Percentiles rank a stretch among this genome's conserved stretches.
Evolutionary conservation across 2,888 invertebrate genomes (phyloP).

Genomic region (Dolomedes plantarius): DNA sequence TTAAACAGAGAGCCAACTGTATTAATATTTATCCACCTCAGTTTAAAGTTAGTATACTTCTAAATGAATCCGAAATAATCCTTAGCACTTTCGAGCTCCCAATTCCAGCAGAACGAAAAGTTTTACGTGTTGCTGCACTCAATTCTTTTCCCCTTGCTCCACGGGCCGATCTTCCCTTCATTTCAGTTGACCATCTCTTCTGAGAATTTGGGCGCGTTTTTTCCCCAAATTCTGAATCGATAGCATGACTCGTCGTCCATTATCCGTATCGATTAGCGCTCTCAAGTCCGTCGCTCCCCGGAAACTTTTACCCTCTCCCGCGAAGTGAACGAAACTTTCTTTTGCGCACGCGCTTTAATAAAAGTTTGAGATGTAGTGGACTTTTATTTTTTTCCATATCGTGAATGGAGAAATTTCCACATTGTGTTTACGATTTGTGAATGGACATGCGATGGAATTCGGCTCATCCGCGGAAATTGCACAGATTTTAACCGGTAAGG

Average conservation of each 20-base stretch:
- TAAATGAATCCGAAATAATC: too few relatives aligned
- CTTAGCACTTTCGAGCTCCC: too few relatives aligned
- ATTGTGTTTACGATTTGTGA: slow-evolving; percentile 37
- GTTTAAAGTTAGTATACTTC: too few relatives aligned
- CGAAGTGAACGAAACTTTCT: slow-evolving; percentile 66
- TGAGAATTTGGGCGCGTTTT: slow-evolving; percentile 33
- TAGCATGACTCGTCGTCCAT: slow-evolving; percentile 56
- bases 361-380: slow-evolving; percentile 5
- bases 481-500: neutral
- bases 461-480: neutral
- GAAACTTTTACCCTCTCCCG: slow-evolving; percentile 62
- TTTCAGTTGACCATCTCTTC: slow-evolving; percentile 20
- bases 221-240: slow-evolving; percentile 52
- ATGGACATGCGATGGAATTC: slow-evolving; percentile 58
- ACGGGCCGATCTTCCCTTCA: neutral
- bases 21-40: too few relatives aligned
- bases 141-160: neutral
- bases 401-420: slow-evolving; percentile 39
- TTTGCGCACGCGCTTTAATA: slow-evolving; percentile 28
- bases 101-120: too few relatives aligned
- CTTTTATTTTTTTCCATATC: slow-evolving; percentile 32
- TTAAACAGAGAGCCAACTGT: too few relatives aligned
- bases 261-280: slow-evolving; percentile 48
- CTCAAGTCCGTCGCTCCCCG: slow-evolving; percentile 31
- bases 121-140: neutral